Base-by-base conservation (phyloP, 2,113 vertebrate species). In the Polyodon spathula region DNA sequence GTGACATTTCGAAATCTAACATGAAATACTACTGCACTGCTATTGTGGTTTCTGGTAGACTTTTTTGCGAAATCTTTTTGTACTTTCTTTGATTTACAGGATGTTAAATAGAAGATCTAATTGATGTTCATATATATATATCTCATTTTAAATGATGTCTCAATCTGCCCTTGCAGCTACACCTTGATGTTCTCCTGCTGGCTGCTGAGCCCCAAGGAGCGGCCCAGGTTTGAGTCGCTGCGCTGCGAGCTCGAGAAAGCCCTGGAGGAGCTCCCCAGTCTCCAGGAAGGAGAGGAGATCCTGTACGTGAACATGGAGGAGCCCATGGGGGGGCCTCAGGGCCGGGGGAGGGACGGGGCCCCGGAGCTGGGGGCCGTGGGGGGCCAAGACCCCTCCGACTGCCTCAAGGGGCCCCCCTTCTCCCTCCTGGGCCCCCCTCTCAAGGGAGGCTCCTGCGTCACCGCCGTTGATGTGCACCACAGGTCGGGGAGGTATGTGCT, bases 221-320 rank as follows among this genome's bases (percentile, higher is more conserved):
- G 93, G 0, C 92, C 90, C 0, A 80, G 79, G 3, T 95, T 95
- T 6, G 69, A 91, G 64, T 72, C 80, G 6, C 78, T 94, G 53
- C 68, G 84, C 60, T 81, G 82, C 7, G 87, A 90, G 68, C 80
- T 95, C 66, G 90, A 94, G 72, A 90, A 89, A 43, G 84, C 85
- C 6, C 75, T 93, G 0, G 89, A 91, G 50, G 83, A 89, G n/a
- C 88, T 93, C 43, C 91, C 92, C 0, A 86, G 83, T 16, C 68
- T 79, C 8, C 88, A 90, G 73, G 90, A 90, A 54, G 87, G 91
- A 0, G 88, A 94, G 0, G 93, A 93, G 79, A 95, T 93, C 75
- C 86, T 94, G 27, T 94, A 95, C 1, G 92, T 95, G 71, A 95
- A 95, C 78, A 93, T 95, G 93, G 91, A 94, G 41, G 89, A 93